Conservation (phyloP, 1,140 invertebrate species). For the Nebria ingens region DNA sequence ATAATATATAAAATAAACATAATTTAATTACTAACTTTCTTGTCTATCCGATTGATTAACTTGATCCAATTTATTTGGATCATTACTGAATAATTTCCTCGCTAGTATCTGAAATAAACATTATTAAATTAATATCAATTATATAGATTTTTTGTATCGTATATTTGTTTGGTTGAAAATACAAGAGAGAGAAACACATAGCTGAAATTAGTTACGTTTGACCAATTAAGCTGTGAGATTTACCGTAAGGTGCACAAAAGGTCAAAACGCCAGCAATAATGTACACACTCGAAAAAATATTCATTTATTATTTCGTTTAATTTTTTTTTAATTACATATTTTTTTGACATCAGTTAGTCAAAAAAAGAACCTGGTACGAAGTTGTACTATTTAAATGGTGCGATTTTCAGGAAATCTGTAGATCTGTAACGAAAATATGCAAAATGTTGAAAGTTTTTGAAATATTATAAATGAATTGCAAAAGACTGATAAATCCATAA, state of each 20-base stretch:
- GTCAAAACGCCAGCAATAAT: too few relatives aligned
- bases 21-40: constrained; percentile 1
- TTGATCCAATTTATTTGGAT: constrained; percentile 59
- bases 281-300: too few relatives aligned
- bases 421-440: too few relatives aligned
- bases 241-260: too few relatives aligned
- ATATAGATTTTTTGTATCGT: neutral
- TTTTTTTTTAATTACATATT: too few relatives aligned
- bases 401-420: too few relatives aligned
- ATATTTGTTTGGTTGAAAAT: neutral
- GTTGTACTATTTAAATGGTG: too few relatives aligned
- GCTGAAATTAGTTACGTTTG: neutral
- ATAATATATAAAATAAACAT: neutral
- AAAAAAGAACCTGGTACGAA: too few relatives aligned
- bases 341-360: too few relatives aligned
- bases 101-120: constrained; percentile 54
- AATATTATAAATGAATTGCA: neutral
- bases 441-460: too few relatives aligned
- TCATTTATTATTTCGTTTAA: too few relatives aligned
- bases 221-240: neutral
- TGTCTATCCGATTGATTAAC: constrained; percentile 33
- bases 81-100: constrained; percentile 71
- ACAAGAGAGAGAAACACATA: neutral
- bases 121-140: constrained; percentile 13
- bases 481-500: too few relatives aligned